A percentile compares a stretch with the other conserved stretches of the same genome.
Evolutionary conservation across 2,113 vertebrate species (phyloP).

Genomic region (Triplophysa siluroides): DNA sequence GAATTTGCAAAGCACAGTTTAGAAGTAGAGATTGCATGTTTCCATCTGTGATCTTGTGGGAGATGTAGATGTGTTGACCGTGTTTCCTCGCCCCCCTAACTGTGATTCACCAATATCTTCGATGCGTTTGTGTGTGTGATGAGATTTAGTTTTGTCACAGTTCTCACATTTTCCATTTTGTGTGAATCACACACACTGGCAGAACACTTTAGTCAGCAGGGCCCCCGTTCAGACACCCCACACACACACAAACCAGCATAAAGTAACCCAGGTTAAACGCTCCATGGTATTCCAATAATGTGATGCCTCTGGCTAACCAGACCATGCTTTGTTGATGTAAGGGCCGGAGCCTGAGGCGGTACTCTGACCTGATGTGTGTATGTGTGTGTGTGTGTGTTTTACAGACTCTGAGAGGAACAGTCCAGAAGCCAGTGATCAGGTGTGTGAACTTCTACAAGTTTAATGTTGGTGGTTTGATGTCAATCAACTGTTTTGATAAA

Average conservation of each 20-base stretch:
- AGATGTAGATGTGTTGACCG: not conserved
- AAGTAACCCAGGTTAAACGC: constrained; percentile 46
- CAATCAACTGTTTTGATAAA: constrained; percentile 22
- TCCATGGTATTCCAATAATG: constrained; percentile 52
- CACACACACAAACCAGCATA: constrained; percentile 20
- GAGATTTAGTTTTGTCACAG: constrained; percentile 21
- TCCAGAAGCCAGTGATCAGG: constrained; percentile 84
- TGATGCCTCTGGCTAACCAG: constrained; percentile 53
- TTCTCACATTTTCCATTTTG: constrained; percentile 43
- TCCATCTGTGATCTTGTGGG: not conserved
- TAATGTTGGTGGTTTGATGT: not conserved
- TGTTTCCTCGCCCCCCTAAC: constrained; percentile 12
- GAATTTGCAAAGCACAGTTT: too few species aligned
- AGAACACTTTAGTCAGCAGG: constrained; percentile 44
- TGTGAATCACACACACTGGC: constrained; percentile 29
- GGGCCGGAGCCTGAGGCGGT: constrained; percentile 51
- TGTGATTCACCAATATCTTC: constrained; percentile 23
- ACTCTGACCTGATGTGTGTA: constrained; percentile 42
- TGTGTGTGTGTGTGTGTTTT: constrained; percentile 52
- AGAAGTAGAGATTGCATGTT: too few species aligned
- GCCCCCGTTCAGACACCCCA: constrained; percentile 14
- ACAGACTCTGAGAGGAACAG: constrained; percentile 87
- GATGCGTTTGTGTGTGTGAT: constrained; percentile 6
- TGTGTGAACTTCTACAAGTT: constrained; percentile 52
- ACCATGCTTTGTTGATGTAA: constrained; percentile 52